These are phyloP conservation scores for Paragorgia papillata DNA, from an alignment of 92 coral and sea anemone species.

Conservation along the genomic window DNA sequence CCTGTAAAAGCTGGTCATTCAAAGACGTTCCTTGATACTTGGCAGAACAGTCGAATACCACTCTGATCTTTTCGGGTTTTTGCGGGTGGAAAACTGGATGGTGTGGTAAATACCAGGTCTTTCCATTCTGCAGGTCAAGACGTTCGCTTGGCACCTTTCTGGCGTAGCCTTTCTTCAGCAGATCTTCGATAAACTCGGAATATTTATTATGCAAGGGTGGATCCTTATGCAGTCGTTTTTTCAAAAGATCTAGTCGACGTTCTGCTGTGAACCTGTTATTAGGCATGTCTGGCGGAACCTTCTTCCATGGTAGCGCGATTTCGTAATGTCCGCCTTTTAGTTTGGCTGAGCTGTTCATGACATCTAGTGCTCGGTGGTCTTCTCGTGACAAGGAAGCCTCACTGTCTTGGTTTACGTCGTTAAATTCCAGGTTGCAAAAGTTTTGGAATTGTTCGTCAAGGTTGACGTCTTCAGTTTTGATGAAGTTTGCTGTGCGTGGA, in stretches of 20 bases:
- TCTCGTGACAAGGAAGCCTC: slow-evolving; percentile 46
- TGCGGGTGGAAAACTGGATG: no score
- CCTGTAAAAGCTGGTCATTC: no score
- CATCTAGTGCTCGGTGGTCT: slow-evolving; percentile 43
- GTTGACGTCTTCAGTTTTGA: slow-evolving; percentile 19
- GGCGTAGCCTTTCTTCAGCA: slow-evolving; percentile 54
- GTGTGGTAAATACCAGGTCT: no score
- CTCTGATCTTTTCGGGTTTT: no score
- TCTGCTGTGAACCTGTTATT: slow-evolving; percentile 48
- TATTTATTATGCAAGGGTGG: slow-evolving; percentile 30
- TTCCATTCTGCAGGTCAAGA: no score
- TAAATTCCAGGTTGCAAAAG: slow-evolving; percentile 52
- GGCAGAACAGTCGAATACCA: no score
- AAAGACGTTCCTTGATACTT: no score
- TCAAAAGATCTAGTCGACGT: slow-evolving; percentile 34
- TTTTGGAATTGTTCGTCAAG: slow-evolving; percentile 46
- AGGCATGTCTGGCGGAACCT: slow-evolving; percentile 20
- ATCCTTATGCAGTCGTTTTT: slow-evolving; percentile 49
- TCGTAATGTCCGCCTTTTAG: slow-evolving; percentile 47
- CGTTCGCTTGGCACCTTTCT: slow-evolving; percentile 38
- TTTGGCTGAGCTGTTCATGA: slow-evolving; percentile 41
- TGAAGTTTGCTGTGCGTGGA: slow-evolving; percentile 25
- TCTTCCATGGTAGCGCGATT: slow-evolving; percentile 63
- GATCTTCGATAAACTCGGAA: slow-evolving; percentile 40
- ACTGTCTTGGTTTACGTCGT: slow-evolving; percentile 36